phyloP scores from a whole-genome alignment of 2,113 vertebrate genomes.

The Ophiodon elongatus region DNA sequence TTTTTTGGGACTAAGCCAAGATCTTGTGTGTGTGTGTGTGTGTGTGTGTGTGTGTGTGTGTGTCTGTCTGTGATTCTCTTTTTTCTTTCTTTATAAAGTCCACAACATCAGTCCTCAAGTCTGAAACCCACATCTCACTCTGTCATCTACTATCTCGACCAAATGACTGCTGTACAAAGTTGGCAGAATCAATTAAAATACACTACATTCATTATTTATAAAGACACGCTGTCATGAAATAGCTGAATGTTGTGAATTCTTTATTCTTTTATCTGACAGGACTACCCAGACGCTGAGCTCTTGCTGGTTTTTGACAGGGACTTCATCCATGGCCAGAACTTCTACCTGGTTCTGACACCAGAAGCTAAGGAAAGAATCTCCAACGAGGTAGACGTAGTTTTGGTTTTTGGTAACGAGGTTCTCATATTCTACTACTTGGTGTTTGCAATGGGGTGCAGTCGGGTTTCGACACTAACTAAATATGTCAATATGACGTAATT shows the following conservation, averaged over 20 bases:
- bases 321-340: constrained; percentile 89
- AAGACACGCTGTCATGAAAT: background rate
- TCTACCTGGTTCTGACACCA: constrained; percentile 91
- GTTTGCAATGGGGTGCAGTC: background rate
- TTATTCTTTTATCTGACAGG: constrained; percentile 75
- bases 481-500: background rate
- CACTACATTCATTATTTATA: background rate
- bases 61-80: background rate
- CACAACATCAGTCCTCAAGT: background rate
- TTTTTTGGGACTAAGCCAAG: background rate
- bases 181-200: background rate
- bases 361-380: constrained; percentile 89
- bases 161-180: background rate
- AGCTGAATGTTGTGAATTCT: background rate
- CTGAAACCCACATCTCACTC: background rate
- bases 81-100: background rate
- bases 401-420: background rate
- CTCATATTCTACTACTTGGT: background rate
- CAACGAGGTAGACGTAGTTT: constrained; percentile 73
- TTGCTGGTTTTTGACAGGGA: constrained; percentile 90
- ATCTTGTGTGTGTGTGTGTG: background rate
- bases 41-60: too few relatives aligned
- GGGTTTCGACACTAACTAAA: background rate
- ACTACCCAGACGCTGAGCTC: constrained; percentile 92
- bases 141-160: background rate